These are phyloP conservation scores for Orthonychiurus folsomi DNA, from an alignment of 2,888 invertebrate genomes.

Conservation along the genomic window DNA sequence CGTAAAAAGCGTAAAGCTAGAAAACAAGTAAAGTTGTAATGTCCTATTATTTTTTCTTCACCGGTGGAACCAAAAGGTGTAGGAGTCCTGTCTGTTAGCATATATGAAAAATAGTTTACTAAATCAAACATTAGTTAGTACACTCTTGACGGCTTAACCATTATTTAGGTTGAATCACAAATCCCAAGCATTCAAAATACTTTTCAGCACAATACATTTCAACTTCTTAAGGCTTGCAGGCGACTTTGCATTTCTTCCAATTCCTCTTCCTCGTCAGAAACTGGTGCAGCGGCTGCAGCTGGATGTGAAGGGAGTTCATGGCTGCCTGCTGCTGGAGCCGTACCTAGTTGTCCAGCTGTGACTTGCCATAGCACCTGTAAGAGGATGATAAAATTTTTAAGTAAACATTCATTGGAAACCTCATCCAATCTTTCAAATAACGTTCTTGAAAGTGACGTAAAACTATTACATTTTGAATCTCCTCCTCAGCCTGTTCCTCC, in stretches of 20 bases:
- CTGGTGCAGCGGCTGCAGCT: constrained; percentile 49
- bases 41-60: too few species aligned
- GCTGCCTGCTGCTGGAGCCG: constrained; percentile 63
- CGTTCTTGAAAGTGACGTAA: constrained; percentile 11
- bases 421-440: background rate
- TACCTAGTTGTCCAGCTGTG: constrained; percentile 82
- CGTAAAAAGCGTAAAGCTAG: too few species aligned
- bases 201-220: too few species aligned
- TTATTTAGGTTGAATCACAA: too few species aligned
- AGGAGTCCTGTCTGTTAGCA: too few species aligned
- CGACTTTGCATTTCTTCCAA: constrained; percentile 86
- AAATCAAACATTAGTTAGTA: too few species aligned
- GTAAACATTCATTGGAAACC: background rate
- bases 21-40: too few species aligned
- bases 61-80: too few species aligned
- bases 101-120: too few species aligned
- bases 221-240: constrained; percentile 78
- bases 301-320: constrained; percentile 51
- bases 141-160: too few species aligned
- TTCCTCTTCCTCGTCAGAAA: constrained; percentile 61
- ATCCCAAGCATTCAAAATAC: too few species aligned
- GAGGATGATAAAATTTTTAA: background rate
- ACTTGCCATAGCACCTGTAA: constrained; percentile 71
- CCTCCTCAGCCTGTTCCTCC: constrained; percentile 90
- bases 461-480: constrained; percentile 77